phyloP scores from a whole-genome alignment of 2,888 invertebrate species.

The Rhagonycha fulva region DNA sequence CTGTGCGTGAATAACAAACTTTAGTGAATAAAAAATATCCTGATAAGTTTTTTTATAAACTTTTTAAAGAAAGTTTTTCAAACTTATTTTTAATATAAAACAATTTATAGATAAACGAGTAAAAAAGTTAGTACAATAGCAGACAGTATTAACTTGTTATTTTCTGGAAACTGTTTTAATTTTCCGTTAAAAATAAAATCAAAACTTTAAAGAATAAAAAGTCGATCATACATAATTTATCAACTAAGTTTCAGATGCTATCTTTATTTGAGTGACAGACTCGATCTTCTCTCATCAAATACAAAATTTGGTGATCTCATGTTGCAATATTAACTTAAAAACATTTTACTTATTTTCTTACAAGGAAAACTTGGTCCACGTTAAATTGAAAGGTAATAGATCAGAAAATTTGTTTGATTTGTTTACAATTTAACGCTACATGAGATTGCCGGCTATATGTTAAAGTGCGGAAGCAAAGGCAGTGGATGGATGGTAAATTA shows the following conservation, averaged over 20 bases:
- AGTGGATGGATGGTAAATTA: no score
- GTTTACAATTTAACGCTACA: no score
- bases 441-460: no score
- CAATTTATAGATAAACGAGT: not conserved
- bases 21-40: not conserved
- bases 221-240: not conserved
- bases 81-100: not conserved
- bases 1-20: not conserved
- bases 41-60: not conserved
- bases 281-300: no score
- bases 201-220: not conserved
- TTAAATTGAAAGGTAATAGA: no score
- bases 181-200: not conserved
- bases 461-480: no score
- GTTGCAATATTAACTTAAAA: no score
- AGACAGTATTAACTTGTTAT: not conserved
- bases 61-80: not conserved
- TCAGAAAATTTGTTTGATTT: no score
- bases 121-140: not conserved
- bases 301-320: no score
- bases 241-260: not conserved
- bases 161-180: not conserved
- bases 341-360: no score
- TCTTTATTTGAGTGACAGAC: no score
- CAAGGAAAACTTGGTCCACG: no score